A percentile compares a stretch with the other conserved stretches of the same genome.
phyloP scores from a whole-genome alignment of 2,113 vertebrate species.

The Oryzias melastigma region DNA sequence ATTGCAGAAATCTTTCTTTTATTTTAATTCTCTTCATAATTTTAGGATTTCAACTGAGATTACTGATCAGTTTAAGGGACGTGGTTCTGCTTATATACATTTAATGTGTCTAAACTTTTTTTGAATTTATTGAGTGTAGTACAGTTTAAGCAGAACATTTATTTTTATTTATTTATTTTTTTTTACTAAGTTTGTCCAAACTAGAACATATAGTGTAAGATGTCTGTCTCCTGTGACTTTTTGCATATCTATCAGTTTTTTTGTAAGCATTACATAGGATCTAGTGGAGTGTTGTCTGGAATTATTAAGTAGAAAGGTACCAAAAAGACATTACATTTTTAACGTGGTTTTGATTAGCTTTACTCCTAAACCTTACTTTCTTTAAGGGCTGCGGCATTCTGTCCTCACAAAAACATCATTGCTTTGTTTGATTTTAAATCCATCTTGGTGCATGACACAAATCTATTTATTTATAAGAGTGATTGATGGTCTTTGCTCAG shows the following conservation, averaged over 20 bases:
- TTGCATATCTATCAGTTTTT: conserved; percentile 10
- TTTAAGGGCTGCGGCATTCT: too few relatives aligned
- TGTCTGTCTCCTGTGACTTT: not conserved
- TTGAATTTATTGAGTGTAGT: too few relatives aligned
- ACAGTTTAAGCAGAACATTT: too few relatives aligned
- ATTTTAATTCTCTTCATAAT: too few relatives aligned
- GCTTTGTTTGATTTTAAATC: conserved; percentile 10
- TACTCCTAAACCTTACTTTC: too few relatives aligned
- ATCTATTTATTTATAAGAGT: conserved; percentile 22
- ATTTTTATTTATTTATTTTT: too few relatives aligned
- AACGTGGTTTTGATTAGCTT: conserved; percentile 1
- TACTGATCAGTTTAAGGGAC: too few relatives aligned
- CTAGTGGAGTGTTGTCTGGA: not conserved
- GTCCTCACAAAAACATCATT: too few relatives aligned
- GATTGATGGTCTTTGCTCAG: conserved; percentile 17
- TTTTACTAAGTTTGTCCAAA: conserved; percentile 8
- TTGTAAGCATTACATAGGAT: conserved; percentile 9
- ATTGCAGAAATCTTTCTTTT: too few relatives aligned
- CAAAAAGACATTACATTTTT: not conserved
- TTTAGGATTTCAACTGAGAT: too few relatives aligned
- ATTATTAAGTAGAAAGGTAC: conserved; percentile 2
- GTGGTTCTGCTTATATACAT: too few relatives aligned
- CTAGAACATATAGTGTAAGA: conserved; percentile 16
- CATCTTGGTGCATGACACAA: conserved; percentile 8
- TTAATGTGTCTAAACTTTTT: too few relatives aligned